A percentile compares a stretch with the other conserved stretches of the same genome.
Conservation (phyloP, 1,140 invertebrate genomes). For the Brachionus manjavacas region DNA sequence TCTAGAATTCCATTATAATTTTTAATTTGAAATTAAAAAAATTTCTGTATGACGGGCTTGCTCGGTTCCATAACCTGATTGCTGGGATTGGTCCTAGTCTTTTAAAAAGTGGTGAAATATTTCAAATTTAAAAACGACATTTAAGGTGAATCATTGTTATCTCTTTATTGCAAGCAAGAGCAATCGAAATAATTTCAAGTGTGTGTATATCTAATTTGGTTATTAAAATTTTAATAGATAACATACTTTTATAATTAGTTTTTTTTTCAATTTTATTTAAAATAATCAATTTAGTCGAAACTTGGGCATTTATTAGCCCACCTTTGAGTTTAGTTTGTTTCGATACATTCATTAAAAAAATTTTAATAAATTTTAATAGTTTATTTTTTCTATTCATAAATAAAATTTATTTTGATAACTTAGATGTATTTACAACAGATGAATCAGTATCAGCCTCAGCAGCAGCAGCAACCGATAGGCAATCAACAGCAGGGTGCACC, state of each 20-base stretch:
- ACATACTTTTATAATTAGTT: not conserved
- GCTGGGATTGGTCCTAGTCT: not conserved
- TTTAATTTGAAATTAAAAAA: not conserved
- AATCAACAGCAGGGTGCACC: not conserved
- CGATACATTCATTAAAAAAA: not conserved
- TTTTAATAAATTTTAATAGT: too few species aligned
- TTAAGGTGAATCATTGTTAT: constrained; percentile 5
- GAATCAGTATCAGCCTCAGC: not conserved
- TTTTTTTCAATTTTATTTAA: not conserved
- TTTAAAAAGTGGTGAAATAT: constrained; percentile 11
- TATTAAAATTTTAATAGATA: not conserved
- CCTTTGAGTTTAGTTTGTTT: not conserved
- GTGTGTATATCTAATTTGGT: constrained; percentile 17
- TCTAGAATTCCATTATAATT: constrained; percentile 1
- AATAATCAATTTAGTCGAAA: not conserved
- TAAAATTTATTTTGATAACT: not conserved
- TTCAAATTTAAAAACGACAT: not conserved
- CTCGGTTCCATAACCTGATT: not conserved
- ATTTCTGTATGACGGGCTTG: not conserved
- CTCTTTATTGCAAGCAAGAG: not conserved
- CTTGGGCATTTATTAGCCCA: not conserved
- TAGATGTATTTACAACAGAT: constrained; percentile 21
- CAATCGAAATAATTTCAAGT: constrained; percentile 8
- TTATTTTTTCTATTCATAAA: not conserved
- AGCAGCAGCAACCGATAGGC: not conserved